Evolutionary conservation across 2,113 vertebrate genomes (phyloP), one percentile per base, ranked within the genome.

Genomic region (Mastomys natalensis): DNA sequence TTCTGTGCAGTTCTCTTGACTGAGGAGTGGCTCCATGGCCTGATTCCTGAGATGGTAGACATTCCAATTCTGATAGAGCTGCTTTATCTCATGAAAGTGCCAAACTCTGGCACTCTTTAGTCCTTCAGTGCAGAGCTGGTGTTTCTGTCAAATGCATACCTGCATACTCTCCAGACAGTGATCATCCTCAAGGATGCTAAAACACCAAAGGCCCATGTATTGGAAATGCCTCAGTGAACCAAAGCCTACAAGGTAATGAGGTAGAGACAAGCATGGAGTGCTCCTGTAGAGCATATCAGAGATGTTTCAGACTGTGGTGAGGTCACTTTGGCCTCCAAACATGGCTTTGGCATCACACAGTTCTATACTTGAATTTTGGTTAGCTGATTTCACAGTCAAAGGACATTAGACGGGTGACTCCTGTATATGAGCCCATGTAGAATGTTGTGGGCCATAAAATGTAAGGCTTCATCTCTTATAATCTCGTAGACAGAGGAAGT

Each of bases 271-370:
- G 40, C 15, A 51, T 48, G 11, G 78, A 48, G 5, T 9, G 12
- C 8, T 85, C 66, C 58, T 91, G 22, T 1, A 82, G 17, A 81
- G 40, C 7, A 48, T 37, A 60, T 80, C 19, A 53, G 66, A 3
- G 13, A 87, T 70, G 5, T 53, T 84, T 87, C 58, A 51, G 76
- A 90, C 62, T 1, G 0, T 6, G 13, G 51, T 29, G 22, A 81
- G 92, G 40, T n/a, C 26, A 94, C 87, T 66, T 45, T 73, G 77
- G 53, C 70, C 86, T 87, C 43, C 85, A 87, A 89, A 73, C 22
- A 34, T 62, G 76, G 31, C 58, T 95, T 82, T 87, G 80, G 45
- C 80, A 73, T 58, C 11, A 48, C 62, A 91, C 4, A 68, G n/a
- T 92, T 86, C 26, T 87, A 34, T 10, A 45, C n/a, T 74, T 74